Evolutionary conservation across 1,140 invertebrate genomes (phyloP).

Genomic region (Macrobrachium rosenbergii): DNA sequence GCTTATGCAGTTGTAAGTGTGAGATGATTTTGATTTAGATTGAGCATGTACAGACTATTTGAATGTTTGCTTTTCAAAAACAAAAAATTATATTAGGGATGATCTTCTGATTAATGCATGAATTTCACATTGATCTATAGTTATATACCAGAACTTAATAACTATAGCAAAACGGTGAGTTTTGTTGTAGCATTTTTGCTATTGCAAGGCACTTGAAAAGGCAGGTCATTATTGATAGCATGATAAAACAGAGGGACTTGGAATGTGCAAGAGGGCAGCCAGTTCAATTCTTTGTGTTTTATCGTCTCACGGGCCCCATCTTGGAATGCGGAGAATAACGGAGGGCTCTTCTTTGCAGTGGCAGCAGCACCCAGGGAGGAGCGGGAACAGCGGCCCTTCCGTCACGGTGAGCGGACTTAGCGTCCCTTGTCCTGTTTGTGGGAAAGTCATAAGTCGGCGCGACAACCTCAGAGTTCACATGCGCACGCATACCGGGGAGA

Average conservation of each 20-base stretch:
- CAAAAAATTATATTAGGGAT: too few relatives aligned
- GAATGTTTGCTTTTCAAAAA: too few relatives aligned
- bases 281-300: neutral
- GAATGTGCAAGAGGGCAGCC: neutral
- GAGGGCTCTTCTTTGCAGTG: slow-evolving; percentile 59
- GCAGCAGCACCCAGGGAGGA: slow-evolving; percentile 56
- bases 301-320: neutral
- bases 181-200: too few relatives aligned
- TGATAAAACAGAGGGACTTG: too few relatives aligned
- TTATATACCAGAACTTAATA: too few relatives aligned
- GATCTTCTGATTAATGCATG: too few relatives aligned
- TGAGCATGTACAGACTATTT: too few relatives aligned
- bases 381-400: slow-evolving; percentile 41
- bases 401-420: slow-evolving; percentile 49
- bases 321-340: slow-evolving; percentile 30
- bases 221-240: neutral
- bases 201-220: neutral
- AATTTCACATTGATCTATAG: too few relatives aligned
- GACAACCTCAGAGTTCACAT: slow-evolving; percentile 67
- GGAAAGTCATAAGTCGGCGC: slow-evolving; percentile 65
- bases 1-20: too few relatives aligned
- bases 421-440: slow-evolving; percentile 64
- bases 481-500: slow-evolving; percentile 60
- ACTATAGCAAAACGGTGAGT: too few relatives aligned
- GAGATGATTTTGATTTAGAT: too few relatives aligned